Evolutionary conservation across 2,113 vertebrate genomes (phyloP).

Genomic region (Hypocryptadius cinnamomeus): DNA sequence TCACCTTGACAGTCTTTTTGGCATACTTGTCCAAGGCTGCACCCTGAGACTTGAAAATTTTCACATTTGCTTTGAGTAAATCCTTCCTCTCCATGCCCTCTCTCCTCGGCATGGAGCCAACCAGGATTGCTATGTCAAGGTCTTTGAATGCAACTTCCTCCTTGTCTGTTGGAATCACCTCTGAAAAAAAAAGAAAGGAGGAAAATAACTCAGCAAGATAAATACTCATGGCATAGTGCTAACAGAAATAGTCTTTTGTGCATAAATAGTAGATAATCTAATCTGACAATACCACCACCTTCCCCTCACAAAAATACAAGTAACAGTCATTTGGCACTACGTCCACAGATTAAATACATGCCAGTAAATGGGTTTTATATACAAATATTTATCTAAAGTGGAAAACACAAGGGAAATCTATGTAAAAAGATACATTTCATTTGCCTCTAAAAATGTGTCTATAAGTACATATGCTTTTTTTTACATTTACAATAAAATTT

Average conservation of each 20-base stretch:
- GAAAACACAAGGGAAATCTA: not conserved
- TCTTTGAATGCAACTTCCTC: constrained; percentile 94
- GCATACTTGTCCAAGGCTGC: constrained; percentile 89
- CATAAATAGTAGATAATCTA: not conserved
- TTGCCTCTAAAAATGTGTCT: not conserved
- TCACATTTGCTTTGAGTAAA: constrained; percentile 93
- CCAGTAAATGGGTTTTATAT: not conserved
- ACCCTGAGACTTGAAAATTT: constrained; percentile 97
- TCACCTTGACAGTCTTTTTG: constrained; percentile 97
- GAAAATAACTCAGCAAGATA: not conserved
- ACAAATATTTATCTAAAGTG: not conserved
- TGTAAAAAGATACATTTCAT: not conserved
- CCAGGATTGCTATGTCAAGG: constrained; percentile 88
- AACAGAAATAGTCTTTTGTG: not conserved
- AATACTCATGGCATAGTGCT: not conserved
- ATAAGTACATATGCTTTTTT: not conserved
- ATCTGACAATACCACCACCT: not conserved
- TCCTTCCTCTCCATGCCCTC: constrained; percentile 99
- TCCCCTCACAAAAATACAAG: not conserved
- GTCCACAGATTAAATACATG: not conserved
- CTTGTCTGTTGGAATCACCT: constrained; percentile 92
- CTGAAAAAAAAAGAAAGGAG: constrained; percentile 47
- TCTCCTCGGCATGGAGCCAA: constrained; percentile 95
- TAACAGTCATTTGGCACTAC: not conserved
- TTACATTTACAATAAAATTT: not conserved